phyloP scores from a whole-genome alignment of 53 echinoderm and acorn worm genomes.

The Luidia sarsii region DNA sequence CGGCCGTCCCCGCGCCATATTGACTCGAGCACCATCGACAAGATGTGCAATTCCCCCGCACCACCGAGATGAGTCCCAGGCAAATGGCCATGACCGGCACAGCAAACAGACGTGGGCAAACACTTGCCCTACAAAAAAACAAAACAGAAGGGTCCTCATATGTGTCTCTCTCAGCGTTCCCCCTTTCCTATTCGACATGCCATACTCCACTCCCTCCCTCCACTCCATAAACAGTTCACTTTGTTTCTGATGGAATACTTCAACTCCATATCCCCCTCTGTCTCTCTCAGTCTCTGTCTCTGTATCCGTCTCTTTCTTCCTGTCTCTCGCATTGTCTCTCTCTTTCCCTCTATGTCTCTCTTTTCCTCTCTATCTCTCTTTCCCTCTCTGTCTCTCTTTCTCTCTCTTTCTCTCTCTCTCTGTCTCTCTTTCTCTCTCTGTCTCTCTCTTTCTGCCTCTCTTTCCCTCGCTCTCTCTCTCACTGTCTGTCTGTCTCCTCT shows the following conservation, averaged over 20 bases:
- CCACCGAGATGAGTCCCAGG: constrained; percentile 17
- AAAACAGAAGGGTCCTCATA: constrained; percentile 11
- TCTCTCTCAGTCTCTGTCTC: too few species aligned
- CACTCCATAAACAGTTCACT: constrained; percentile 24
- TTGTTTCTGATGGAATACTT: neutral
- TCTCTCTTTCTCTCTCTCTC: too few species aligned
- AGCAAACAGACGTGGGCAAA: constrained; percentile 51
- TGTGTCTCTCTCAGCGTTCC: constrained; percentile 17
- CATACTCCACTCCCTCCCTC: neutral
- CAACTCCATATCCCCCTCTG: constrained; percentile 20
- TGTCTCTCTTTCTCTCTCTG: too few species aligned
- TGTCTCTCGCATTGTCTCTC: too few species aligned
- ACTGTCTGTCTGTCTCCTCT: too few species aligned
- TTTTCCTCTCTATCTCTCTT: too few species aligned
- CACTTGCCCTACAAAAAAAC: neutral
- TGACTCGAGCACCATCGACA: constrained; percentile 45
- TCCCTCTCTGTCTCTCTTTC: too few species aligned
- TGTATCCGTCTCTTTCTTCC: too few species aligned
- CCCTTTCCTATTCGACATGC: constrained; percentile 13
- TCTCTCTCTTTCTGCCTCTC: too few species aligned
- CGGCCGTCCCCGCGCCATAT: constrained; percentile 1
- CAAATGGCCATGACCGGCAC: constrained; percentile 51
- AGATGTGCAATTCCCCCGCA: constrained; percentile 47
- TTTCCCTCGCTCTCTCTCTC: too few species aligned
- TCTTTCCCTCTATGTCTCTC: too few species aligned